Base-by-base conservation (phyloP, 23 tunicate genomes). In the Phallusia fumigata region DNA sequence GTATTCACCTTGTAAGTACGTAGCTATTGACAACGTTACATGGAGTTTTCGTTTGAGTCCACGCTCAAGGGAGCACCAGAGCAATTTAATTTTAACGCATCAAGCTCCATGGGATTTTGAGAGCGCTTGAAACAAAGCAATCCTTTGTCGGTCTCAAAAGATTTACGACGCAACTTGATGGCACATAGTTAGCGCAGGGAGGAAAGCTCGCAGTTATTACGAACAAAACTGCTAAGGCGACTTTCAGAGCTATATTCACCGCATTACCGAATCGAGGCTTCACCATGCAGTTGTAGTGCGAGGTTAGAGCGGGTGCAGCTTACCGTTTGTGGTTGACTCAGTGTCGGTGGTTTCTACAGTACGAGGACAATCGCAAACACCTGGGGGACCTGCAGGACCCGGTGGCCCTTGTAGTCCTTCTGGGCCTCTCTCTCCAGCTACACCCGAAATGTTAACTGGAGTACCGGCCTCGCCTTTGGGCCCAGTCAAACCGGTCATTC, bases 371-470 rank as follows among this genome's bases (percentile, higher is more conserved):
- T 28, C 30, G 45, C 89, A 85, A 10, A 65, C 79, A 31, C 89
- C 89, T 26, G 89, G 89, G 0, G 58, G 84, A 65, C 89, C 89
- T 26, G 83, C 84, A 16, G 75, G 82, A 21, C 78, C 78, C 13
- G 78, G 78, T 21, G 78, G 78, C 18, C 81, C 81, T 44, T 45
- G 81, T 3, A 22, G 10, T 18, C 86, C 86, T 11, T 65, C 53
- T 26, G 86, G 80, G 52, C 88, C 88, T 19, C 51, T 31, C 6
- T 31, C 51, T 35, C 84, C 84, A 19, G 76, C 19, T 81, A 58
- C 28, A 58, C 69, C 28, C 28, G 69, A 21, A 58, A 58, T 58
- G 69, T 58, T 24, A 58, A 73, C 76, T 32, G 30, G 18, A 12
- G 35, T 28, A 12, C 74, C 77, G 5, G 77, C 34, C 77, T 74